Percentiles rank a stretch among this genome's conserved stretches.
Conservation (phyloP, 2,113 vertebrate genomes). For the Mellivora capensis region DNA sequence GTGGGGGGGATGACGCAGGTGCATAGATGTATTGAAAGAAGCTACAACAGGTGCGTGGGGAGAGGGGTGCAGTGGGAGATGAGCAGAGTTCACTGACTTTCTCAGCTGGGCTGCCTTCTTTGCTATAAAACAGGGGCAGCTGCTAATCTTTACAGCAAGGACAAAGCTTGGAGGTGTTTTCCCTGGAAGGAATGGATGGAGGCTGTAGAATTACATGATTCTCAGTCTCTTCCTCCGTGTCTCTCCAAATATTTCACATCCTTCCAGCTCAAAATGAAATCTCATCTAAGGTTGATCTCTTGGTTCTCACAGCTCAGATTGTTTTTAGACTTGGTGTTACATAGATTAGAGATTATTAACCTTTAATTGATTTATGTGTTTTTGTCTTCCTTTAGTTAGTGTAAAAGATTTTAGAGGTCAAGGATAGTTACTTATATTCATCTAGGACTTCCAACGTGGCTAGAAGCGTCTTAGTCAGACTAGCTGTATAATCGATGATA, state of each 20-base stretch:
- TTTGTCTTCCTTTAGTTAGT: constrained; percentile 3
- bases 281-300: background rate
- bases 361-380: background rate
- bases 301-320: background rate
- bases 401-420: background rate
- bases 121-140: background rate
- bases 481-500: background rate
- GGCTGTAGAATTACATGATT: background rate
- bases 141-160: background rate
- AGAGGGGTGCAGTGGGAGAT: too few relatives aligned
- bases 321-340: background rate
- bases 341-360: background rate
- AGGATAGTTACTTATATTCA: background rate
- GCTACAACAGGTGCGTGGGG: background rate
- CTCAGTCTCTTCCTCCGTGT: background rate
- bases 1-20: background rate
- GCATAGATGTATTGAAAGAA: background rate
- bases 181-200: background rate
- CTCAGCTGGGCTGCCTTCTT: background rate
- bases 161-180: background rate
- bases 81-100: background rate
- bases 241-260: background rate
- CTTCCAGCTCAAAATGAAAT: background rate
- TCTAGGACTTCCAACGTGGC: background rate
- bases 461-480: background rate